phyloP scores from a whole-genome alignment of 1,140 invertebrate genomes.

The Nixonia krombeini region DNA sequence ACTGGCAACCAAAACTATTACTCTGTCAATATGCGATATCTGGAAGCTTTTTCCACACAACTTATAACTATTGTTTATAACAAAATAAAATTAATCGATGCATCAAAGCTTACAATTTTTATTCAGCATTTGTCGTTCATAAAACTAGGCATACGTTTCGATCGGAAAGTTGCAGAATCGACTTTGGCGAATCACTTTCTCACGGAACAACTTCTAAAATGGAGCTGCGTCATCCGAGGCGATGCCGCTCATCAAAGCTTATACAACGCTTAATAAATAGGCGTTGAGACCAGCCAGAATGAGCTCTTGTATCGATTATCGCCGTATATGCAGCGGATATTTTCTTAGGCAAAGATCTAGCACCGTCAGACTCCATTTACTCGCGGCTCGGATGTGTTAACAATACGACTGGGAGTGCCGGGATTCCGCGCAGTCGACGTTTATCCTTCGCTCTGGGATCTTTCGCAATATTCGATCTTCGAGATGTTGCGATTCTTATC shows the following conservation, averaged over 20 bases:
- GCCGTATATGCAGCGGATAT: constrained; percentile 22
- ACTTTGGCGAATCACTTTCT: too few relatives aligned
- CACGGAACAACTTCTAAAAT: too few relatives aligned
- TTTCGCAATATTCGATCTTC: constrained; percentile 35
- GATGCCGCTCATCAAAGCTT: background rate
- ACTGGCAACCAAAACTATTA: too few relatives aligned
- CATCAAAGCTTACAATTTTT: too few relatives aligned
- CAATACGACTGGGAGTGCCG: constrained; percentile 40
- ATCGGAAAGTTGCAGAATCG: too few relatives aligned
- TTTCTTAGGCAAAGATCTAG: constrained; percentile 23
- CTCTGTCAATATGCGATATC: too few relatives aligned
- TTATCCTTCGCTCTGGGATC: constrained; percentile 28
- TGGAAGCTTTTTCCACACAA: too few relatives aligned
- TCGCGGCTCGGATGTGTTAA: constrained; percentile 28
- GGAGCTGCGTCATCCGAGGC: constrained; percentile 28
- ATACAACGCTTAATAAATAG: constrained; percentile 28
- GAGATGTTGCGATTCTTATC: constrained; percentile 42
- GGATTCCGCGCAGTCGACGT: constrained; percentile 25
- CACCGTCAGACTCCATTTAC: constrained; percentile 30
- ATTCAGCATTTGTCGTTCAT: too few relatives aligned
- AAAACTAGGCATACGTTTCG: too few relatives aligned
- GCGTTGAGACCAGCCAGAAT: constrained; percentile 23
- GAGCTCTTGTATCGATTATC: constrained; percentile 32
- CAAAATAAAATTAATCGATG: too few relatives aligned
- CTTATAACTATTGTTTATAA: too few relatives aligned